Percentiles rank a stretch among this genome's conserved stretches.
phyloP scores from a whole-genome alignment of 2,797 vertebrate genomes.

The Champsocephalus gunnari region DNA sequence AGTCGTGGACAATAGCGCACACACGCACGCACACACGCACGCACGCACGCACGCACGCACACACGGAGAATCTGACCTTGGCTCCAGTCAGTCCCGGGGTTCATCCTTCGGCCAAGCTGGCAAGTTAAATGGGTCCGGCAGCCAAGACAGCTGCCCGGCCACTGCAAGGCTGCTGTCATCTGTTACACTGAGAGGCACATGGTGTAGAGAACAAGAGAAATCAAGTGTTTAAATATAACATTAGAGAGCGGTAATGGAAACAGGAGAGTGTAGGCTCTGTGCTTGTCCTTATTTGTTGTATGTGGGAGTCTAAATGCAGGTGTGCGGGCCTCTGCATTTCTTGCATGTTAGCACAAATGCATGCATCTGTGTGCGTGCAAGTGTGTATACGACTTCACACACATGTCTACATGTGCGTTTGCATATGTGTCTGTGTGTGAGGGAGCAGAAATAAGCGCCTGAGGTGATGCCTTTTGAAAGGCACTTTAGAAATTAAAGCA shows the following conservation, averaged over 20 bases:
- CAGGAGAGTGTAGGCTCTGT: background rate
- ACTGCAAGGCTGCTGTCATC: conserved; percentile 72
- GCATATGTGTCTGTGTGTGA: conserved; percentile 30
- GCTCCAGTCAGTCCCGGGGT: conserved; percentile 68
- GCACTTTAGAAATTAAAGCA: conserved; percentile 90
- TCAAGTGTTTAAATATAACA: conserved; percentile 19
- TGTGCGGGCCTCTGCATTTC: conserved; percentile 23
- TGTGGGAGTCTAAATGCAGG: conserved; percentile 27
- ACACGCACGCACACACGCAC: conserved; percentile 22
- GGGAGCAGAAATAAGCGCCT: conserved; percentile 65
- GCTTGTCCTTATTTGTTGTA: conserved; percentile 19
- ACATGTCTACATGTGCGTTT: conserved; percentile 10
- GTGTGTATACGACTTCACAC: conserved; percentile 7
- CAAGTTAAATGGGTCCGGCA: conserved; percentile 67
- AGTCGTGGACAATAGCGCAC: conserved; percentile 41
- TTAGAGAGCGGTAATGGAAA: background rate
- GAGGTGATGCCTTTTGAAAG: conserved; percentile 86
- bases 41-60: background rate
- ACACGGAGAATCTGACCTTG: conserved; percentile 75
- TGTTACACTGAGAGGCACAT: conserved; percentile 56
- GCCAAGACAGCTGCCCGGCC: conserved; percentile 59
- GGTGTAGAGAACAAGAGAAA: conserved; percentile 19
- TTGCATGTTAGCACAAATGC: conserved; percentile 26
- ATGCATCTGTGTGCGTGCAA: conserved; percentile 25
- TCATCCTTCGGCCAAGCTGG: conserved; percentile 76